Base-by-base conservation (phyloP, 2,888 invertebrate genomes). In the Ecdyonurus torrentis region DNA sequence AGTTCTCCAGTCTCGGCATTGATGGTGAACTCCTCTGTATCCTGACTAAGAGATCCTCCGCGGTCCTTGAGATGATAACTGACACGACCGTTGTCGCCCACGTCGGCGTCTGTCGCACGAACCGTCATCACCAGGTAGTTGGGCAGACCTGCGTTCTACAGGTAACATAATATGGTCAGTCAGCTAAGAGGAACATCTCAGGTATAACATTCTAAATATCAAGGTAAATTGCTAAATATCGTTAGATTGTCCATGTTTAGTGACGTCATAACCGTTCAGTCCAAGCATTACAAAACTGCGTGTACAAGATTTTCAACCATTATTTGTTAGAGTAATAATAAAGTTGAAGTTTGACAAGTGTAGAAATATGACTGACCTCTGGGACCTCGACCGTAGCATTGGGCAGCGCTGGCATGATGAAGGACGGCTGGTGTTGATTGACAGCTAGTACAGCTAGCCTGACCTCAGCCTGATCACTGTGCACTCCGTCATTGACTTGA, bases 11-110 rank as follows among this genome's bases (percentile, higher is more conserved):
- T 85, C 62, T 83, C 82, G 58, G 79, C 77, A 73, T 93, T 83
- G 52, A 95, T 87, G 25, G 79, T 80, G 74, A 95, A 95, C 72
- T 92, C 89, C 15, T 83, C 80, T 0, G 92, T 93, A 72, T 88
- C 86, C 66, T 86, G 86, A 0, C 87, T 83, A 69, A 89, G 87
- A 68, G 81, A 79, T 70, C 87, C 86, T 67, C 83, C 82, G 53
- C 87, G 83, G 18, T 7, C 7, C 75, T 89, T 89, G 65, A 91
- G 77, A 72, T 86, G 89, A 75, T 94, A 95, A 1, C 88, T 87
- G 0, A 94, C 80, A 62, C 84, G 79, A 1, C 93, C 93, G 73
- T 91, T 92, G 67, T 88, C 87, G 1, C 91, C 91, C 0, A 81
- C 78, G 71, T 94, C 93, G 67, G 83, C 83, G 71, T 94, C 94